Evolutionary conservation across 2,888 invertebrate genomes (phyloP).

Genomic region (Vesta saturnalis): DNA sequence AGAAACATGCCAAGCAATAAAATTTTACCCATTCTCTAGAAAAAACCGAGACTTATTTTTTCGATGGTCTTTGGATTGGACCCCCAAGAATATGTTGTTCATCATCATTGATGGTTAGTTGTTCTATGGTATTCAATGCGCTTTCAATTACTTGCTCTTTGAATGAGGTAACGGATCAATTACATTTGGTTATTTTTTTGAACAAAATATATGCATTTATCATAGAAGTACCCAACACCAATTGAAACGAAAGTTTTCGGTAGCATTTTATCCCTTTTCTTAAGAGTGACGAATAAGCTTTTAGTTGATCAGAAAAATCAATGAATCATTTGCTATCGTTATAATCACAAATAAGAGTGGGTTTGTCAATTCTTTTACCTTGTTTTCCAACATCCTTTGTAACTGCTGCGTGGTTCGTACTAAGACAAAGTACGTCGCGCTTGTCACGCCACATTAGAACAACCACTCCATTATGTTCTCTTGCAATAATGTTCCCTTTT

Average conservation of each 20-base stretch:
- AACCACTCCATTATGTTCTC: neutral
- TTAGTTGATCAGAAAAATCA: too few species aligned
- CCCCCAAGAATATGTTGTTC: neutral
- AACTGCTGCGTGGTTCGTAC: too few species aligned
- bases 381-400: neutral
- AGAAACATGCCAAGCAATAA: neutral
- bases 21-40: neutral
- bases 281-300: too few species aligned
- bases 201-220: neutral
- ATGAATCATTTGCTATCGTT: too few species aligned
- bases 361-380: neutral
- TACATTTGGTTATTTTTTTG: neutral
- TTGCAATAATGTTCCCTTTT: neutral
- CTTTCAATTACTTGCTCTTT: too few species aligned
- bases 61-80: neutral
- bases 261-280: too few species aligned
- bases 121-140: neutral
- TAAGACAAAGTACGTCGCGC: too few species aligned
- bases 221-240: neutral
- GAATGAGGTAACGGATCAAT: neutral
- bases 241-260: too few species aligned
- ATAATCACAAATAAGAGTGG: too few species aligned
- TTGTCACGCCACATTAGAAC: neutral
- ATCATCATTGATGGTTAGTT: neutral
- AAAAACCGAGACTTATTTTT: neutral